These are phyloP conservation scores for Acanthis flammea DNA, from an alignment of 2,797 vertebrate species.

Conservation along the genomic window DNA sequence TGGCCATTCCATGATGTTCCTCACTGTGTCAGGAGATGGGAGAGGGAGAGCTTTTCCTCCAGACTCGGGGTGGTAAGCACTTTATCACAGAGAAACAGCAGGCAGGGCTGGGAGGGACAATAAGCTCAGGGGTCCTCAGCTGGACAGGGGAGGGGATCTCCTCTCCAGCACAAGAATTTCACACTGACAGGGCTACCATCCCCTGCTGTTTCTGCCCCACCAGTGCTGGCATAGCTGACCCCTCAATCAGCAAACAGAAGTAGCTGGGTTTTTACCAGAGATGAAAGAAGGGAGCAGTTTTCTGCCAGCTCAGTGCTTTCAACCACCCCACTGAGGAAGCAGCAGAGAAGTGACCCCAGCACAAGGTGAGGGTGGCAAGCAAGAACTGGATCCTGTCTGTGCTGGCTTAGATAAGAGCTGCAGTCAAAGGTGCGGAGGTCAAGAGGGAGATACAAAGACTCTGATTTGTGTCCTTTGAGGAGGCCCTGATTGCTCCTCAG, in stretches of 20 bases:
- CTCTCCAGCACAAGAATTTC: not conserved
- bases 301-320: not conserved
- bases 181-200: not conserved
- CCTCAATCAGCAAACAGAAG: not conserved
- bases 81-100: not conserved
- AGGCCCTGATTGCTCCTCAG: not conserved
- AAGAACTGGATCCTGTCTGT: not conserved
- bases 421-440: not conserved
- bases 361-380: not conserved
- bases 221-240: not conserved
- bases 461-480: not conserved
- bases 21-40: not conserved
- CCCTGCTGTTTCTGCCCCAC: not conserved
- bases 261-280: not conserved
- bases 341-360: not conserved
- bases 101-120: not conserved
- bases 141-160: not conserved
- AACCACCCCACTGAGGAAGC: accelerated
- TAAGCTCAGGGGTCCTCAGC: not conserved
- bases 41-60: not conserved
- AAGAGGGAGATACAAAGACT: not conserved
- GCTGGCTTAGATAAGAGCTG: not conserved
- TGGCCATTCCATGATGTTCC: not conserved
- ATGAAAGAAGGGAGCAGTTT: not conserved
- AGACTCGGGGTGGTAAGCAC: not conserved